Conservation (phyloP, 2,797 vertebrate genomes). For the Erethizon dorsatum region DNA sequence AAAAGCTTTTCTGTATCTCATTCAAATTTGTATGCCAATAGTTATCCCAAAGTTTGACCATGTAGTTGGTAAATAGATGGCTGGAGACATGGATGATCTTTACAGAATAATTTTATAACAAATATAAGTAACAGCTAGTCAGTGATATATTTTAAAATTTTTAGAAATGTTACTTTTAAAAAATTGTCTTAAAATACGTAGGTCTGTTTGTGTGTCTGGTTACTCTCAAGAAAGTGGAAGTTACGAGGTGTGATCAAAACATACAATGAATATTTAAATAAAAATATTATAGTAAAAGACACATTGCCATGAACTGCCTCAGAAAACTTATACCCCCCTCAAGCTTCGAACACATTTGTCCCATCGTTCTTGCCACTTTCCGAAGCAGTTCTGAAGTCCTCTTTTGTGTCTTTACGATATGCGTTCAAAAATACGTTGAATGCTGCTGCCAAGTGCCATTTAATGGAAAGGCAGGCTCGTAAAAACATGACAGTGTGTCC, state of each 20-base stretch:
- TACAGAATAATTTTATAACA: not conserved
- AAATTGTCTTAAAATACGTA: not conserved
- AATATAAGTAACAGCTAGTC: not conserved
- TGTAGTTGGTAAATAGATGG: not conserved
- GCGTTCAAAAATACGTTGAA: no score
- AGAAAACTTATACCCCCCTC: not conserved
- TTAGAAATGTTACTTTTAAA: slow-evolving; percentile 13
- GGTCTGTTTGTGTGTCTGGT: not conserved
- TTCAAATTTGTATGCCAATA: not conserved
- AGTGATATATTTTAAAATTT: not conserved
- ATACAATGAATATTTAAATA: not conserved
- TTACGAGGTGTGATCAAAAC: not conserved
- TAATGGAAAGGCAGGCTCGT: not conserved
- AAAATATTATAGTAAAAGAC: not conserved
- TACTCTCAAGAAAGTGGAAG: not conserved
- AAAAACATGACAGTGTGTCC: not conserved
- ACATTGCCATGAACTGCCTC: not conserved
- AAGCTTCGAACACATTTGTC: not conserved
- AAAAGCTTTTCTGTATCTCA: not conserved
- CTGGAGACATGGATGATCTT: not conserved
- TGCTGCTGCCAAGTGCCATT: not conserved
- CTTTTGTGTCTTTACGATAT: not conserved
- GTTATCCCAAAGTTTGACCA: not conserved
- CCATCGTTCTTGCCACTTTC: not conserved
- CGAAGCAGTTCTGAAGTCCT: not conserved